phyloP scores from a whole-genome alignment of 2,797 vertebrate species.

The Lithobates sylvaticus region DNA sequence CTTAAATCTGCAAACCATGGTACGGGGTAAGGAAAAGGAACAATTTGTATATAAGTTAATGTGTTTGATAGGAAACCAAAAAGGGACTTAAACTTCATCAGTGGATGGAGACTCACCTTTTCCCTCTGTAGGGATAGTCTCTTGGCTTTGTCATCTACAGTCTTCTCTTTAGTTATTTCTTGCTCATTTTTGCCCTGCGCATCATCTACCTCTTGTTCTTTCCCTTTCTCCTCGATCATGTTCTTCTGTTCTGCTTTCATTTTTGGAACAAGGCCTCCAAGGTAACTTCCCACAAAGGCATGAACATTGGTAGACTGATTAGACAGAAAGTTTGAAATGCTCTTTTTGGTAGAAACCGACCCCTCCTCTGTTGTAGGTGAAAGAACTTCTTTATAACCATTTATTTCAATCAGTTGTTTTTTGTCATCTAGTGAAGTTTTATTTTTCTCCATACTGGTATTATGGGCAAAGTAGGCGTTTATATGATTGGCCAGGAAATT shows the following conservation, averaged over 20 bases:
- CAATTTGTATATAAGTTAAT: too few species aligned
- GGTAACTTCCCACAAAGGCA: slow-evolving; percentile 93
- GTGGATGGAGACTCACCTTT: slow-evolving; percentile 80
- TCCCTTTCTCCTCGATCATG: slow-evolving; percentile 29
- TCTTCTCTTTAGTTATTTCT: slow-evolving; percentile 77
- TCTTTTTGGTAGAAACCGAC: slow-evolving; percentile 80
- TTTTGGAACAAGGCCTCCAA: slow-evolving; percentile 88
- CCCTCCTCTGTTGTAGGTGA: slow-evolving; percentile 41
- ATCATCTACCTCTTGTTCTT: slow-evolving; percentile 68
- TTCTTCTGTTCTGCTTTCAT: slow-evolving; percentile 83
- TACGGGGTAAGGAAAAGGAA: too few species aligned
- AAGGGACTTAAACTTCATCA: too few species aligned
- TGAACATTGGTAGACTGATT: slow-evolving; percentile 89
- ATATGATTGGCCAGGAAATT: slow-evolving; percentile 89
- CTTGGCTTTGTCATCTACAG: slow-evolving; percentile 85
- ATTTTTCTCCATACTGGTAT: slow-evolving; percentile 74
- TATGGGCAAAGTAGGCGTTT: slow-evolving; percentile 86
- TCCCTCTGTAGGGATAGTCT: slow-evolving; percentile 89
- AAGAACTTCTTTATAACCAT: slow-evolving; percentile 62
- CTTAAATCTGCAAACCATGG: too few species aligned
- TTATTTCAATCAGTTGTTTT: slow-evolving; percentile 44
- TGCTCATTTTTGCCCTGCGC: slow-evolving; percentile 72
- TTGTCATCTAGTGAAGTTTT: slow-evolving; percentile 63
- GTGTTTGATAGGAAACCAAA: too few species aligned
- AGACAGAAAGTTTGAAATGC: slow-evolving; percentile 88